phyloP scores from a whole-genome alignment of 2,888 invertebrate species.

The Erpobdella octoculata region DNA sequence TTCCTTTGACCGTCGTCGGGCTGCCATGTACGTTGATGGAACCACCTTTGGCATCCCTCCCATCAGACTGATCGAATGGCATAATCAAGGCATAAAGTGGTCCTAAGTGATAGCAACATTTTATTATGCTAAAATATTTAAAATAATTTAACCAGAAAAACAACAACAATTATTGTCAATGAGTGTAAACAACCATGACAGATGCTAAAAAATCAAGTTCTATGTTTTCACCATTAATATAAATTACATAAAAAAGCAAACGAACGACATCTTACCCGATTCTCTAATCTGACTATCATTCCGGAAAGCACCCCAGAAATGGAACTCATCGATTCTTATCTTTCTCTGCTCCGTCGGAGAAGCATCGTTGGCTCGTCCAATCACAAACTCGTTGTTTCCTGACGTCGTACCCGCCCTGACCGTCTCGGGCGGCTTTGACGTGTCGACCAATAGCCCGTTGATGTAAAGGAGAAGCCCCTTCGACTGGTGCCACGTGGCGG shows the following conservation, averaged over 20 bases:
- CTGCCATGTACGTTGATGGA: conserved; percentile 41
- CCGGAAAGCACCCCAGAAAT: conserved; percentile 44
- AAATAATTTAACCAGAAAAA: too few species aligned
- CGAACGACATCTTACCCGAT: conserved; percentile 36
- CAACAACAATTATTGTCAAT: too few species aligned
- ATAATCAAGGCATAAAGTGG: conserved; percentile 44
- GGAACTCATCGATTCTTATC: conserved; percentile 47
- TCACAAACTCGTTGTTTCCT: conserved; percentile 42
- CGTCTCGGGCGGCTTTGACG: background rate
- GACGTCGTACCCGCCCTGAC: background rate
- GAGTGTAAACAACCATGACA: too few species aligned
- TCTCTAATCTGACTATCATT: conserved; percentile 41
- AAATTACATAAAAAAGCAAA: too few species aligned
- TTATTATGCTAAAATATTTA: too few species aligned
- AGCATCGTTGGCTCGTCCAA: conserved; percentile 46
- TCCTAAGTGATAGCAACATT: conserved; percentile 40
- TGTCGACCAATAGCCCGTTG: conserved; percentile 42
- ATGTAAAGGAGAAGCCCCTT: conserved; percentile 41
- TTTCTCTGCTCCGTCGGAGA: conserved; percentile 35
- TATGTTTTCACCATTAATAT: too few species aligned
- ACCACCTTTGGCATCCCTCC: conserved; percentile 43
- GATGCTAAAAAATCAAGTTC: too few species aligned
- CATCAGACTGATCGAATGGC: conserved; percentile 40
- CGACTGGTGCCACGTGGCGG: conserved; percentile 43
- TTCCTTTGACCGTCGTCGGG: conserved; percentile 40